Percentiles rank a stretch among this genome's conserved stretches.
Conservation (phyloP, 2,888 invertebrate genomes). For the Eucera pruinosa region DNA sequence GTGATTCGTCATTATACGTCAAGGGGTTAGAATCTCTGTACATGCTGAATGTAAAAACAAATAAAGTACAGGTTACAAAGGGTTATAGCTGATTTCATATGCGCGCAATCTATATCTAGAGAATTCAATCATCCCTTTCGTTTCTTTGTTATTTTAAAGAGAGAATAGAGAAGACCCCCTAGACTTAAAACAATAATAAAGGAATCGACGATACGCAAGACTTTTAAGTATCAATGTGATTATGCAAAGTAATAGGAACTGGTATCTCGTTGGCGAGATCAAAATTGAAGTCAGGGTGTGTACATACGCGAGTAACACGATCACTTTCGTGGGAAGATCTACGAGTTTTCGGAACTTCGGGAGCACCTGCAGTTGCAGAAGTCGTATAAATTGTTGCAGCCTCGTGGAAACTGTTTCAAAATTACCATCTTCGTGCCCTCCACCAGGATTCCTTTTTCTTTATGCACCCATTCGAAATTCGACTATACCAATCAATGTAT, state of each 20-base stretch:
- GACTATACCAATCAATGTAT: neutral
- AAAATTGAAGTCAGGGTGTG: slow-evolving; percentile 49
- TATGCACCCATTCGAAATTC: slow-evolving; percentile 23
- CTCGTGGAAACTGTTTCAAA: slow-evolving; percentile 48
- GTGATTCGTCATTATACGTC: no score
- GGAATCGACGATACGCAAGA: no score
- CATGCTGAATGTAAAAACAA: no score
- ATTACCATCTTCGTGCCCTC: slow-evolving; percentile 36
- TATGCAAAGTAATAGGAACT: slow-evolving; percentile 43
- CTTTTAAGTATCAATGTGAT: slow-evolving; percentile 25
- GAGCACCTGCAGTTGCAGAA: slow-evolving; percentile 49
- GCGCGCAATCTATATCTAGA: no score
- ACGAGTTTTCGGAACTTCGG: slow-evolving; percentile 54
- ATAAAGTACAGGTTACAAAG: no score
- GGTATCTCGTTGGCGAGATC: slow-evolving; percentile 47
- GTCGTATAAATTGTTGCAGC: slow-evolving; percentile 50
- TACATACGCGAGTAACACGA: slow-evolving; percentile 49
- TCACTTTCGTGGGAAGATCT: slow-evolving; percentile 48
- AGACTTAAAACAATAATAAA: no score
- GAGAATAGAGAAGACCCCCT: no score
- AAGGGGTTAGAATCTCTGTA: no score
- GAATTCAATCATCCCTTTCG: neutral
- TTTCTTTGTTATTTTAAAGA: neutral
- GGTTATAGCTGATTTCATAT: no score
- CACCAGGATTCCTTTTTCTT: slow-evolving; percentile 34